Evolutionary conservation across 2,113 vertebrate species (phyloP).

Genomic region (Taurulus bubalis): DNA sequence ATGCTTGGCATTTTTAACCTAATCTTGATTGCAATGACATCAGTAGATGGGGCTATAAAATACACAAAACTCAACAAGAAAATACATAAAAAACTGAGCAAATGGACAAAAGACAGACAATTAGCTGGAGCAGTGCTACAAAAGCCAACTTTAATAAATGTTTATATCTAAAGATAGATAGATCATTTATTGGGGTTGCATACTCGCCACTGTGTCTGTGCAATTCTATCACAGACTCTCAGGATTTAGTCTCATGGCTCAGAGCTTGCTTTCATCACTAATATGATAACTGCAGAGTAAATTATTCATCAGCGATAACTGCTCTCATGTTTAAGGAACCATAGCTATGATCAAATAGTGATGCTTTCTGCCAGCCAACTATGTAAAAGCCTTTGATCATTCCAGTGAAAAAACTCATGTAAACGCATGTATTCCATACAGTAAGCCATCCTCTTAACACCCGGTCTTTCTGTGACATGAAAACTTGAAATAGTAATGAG

Average conservation of each 20-base stretch:
- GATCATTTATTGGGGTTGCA: slow-evolving; percentile 15
- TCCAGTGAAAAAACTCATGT: slow-evolving; percentile 21
- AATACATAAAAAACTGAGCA: neutral
- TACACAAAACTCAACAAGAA: neutral
- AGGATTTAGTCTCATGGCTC: slow-evolving; percentile 34
- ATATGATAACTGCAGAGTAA: slow-evolving; percentile 71
- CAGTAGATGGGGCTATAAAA: neutral
- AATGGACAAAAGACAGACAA: neutral
- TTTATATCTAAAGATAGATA: too few relatives aligned
- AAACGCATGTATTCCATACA: slow-evolving; percentile 40
- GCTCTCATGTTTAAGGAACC: slow-evolving; percentile 62
- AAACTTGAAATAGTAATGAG: slow-evolving; percentile 23
- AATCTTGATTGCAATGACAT: neutral
- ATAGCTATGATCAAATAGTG: slow-evolving; percentile 53
- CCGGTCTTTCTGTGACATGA: slow-evolving; percentile 8
- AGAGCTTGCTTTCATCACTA: slow-evolving; percentile 56
- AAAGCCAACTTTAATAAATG: too few relatives aligned
- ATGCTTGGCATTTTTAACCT: neutral
- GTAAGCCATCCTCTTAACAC: slow-evolving; percentile 23
- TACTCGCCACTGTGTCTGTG: slow-evolving; percentile 26
- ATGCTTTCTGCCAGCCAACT: slow-evolving; percentile 36
- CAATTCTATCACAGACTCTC: slow-evolving; percentile 34
- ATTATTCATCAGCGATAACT: slow-evolving; percentile 68
- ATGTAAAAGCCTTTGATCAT: slow-evolving; percentile 21
- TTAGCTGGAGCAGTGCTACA: too few relatives aligned